Conservation (phyloP, 2,113 vertebrate genomes). For the Dipodomys stephensi region DNA sequence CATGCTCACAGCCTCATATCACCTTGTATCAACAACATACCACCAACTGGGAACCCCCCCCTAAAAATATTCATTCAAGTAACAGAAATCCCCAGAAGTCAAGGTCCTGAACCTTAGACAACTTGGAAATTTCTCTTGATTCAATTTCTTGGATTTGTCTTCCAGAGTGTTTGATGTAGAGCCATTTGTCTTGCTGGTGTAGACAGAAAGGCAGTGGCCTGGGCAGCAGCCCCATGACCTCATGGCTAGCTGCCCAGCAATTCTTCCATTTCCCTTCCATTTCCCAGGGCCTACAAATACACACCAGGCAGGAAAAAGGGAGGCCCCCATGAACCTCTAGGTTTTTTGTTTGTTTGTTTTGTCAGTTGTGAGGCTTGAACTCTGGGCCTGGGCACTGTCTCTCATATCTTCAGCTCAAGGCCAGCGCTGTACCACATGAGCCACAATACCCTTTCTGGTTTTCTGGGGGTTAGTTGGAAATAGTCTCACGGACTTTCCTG, state of each 20-base stretch:
- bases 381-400: no score
- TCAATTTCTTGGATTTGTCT: conserved; percentile 18
- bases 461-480: no score
- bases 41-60: not conserved
- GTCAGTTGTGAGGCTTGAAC: no score
- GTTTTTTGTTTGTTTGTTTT: no score
- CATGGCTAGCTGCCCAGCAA: not conserved
- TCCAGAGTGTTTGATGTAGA: not conserved
- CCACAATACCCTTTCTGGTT: no score
- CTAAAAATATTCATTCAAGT: not conserved
- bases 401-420: no score
- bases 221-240: not conserved
- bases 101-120: not conserved
- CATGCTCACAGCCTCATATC: not conserved
- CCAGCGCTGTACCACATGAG: no score
- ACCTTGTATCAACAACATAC: not conserved
- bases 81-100: not conserved
- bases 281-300: not conserved
- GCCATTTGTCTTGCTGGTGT: no score
- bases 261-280: not conserved
- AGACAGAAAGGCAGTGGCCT: not conserved
- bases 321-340: not conserved
- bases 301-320: not conserved
- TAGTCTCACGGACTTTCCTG: no score
- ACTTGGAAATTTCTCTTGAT: not conserved